Evolutionary conservation across 2,113 vertebrate species (phyloP).

Genomic region (Corythoichthys intestinalis): DNA sequence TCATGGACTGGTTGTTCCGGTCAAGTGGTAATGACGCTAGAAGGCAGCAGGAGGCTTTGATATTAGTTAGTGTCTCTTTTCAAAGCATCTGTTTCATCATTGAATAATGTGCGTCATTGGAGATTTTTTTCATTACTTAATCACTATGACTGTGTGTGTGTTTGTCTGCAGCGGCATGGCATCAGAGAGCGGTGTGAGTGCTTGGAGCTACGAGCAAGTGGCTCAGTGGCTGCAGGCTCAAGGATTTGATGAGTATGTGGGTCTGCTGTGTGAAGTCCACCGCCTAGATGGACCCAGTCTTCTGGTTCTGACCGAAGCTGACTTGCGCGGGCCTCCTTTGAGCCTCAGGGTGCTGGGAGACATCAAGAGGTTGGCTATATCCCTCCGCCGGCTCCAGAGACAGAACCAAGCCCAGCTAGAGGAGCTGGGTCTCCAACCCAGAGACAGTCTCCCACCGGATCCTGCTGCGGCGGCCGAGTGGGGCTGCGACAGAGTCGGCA

Average conservation of each 20-base stretch:
- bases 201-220: slow-evolving; percentile 85
- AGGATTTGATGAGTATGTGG: slow-evolving; percentile 88
- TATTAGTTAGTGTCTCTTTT: neutral
- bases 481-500: slow-evolving; percentile 49
- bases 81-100: neutral
- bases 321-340: slow-evolving; percentile 87
- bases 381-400: slow-evolving; percentile 85
- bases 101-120: no score
- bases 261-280: slow-evolving; percentile 82
- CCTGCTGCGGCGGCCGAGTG: neutral
- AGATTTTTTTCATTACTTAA: neutral
- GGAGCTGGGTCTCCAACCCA: slow-evolving; percentile 76
- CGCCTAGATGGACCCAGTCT: slow-evolving; percentile 87
- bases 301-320: slow-evolving; percentile 88
- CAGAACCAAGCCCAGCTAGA: slow-evolving; percentile 78
- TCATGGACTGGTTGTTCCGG: neutral
- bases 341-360: slow-evolving; percentile 90
- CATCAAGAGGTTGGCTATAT: slow-evolving; percentile 88
- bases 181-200: slow-evolving; percentile 73
- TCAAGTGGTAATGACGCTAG: slow-evolving; percentile 8
- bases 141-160: slow-evolving; percentile 4
- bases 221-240: slow-evolving; percentile 86
- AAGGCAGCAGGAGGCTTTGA: slow-evolving; percentile 5
- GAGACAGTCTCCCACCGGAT: slow-evolving; percentile 41
- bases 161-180: slow-evolving; percentile 75